phyloP scores from a whole-genome alignment of 1,140 invertebrate genomes.

The Leptopilina clavipes region DNA sequence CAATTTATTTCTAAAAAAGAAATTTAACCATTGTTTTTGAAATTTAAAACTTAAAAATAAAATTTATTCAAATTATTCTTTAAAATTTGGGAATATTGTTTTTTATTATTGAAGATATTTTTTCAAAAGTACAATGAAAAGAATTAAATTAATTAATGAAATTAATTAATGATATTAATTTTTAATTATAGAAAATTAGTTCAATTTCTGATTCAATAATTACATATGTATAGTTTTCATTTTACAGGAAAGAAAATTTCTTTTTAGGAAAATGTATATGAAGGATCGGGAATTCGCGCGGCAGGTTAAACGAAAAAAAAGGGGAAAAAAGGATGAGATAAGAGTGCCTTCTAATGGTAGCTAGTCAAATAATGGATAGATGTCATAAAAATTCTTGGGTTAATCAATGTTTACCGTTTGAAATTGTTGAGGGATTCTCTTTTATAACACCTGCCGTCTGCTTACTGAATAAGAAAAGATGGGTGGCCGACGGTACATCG shows the following conservation, averaged over 20 bases:
- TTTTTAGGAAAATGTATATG: not conserved
- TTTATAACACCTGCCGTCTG: conserved; percentile 29
- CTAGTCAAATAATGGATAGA: conserved; percentile 34
- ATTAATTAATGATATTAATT: no score
- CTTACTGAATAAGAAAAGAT: conserved; percentile 14
- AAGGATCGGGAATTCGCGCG: not conserved
- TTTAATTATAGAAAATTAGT: no score
- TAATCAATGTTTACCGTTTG: conserved; percentile 33
- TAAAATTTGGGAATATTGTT: no score
- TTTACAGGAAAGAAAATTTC: no score
- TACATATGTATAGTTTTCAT: no score
- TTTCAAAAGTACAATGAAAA: no score
- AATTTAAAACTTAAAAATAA: no score
- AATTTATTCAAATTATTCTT: no score
- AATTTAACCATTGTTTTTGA: no score
- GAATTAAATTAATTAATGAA: no score
- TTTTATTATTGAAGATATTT: no score
- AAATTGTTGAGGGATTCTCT: conserved; percentile 31
- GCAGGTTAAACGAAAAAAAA: not conserved
- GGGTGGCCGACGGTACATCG: conserved; percentile 28
- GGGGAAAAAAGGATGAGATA: conserved; percentile 14
- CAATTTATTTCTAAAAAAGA: not conserved
- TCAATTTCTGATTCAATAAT: no score
- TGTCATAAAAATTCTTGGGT: conserved; percentile 34
- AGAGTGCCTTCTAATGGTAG: conserved; percentile 27